These are phyloP conservation scores for Calidris pygmaea DNA, from an alignment of 2,113 vertebrate species.

Conservation along the genomic window DNA sequence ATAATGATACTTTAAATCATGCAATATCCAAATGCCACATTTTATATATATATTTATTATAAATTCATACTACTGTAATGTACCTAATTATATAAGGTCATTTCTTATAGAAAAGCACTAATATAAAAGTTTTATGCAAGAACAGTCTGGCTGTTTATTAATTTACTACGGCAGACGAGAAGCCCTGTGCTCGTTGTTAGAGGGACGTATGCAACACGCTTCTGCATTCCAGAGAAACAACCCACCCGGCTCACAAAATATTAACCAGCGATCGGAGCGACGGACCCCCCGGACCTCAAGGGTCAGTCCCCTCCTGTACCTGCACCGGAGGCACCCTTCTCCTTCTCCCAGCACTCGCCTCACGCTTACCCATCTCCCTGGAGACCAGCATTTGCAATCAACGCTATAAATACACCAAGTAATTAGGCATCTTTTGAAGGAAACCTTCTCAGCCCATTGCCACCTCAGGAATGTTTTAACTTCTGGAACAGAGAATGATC, in stretches of 20 bases:
- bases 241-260: neutral
- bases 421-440: neutral
- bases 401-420: neutral
- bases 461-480: neutral
- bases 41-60: conserved; percentile 15
- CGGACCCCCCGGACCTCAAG: neutral
- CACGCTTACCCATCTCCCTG: neutral
- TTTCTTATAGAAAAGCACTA: conserved; percentile 65
- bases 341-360: neutral
- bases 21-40: neutral
- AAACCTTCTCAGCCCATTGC: neutral
- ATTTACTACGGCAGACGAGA: conserved; percentile 61
- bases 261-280: neutral
- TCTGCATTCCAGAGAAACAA: neutral
- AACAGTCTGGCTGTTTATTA: conserved; percentile 65
- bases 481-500: neutral
- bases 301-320: neutral
- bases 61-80: conserved; percentile 38
- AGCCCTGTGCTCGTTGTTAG: neutral
- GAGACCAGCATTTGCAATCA: neutral
- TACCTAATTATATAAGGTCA: conserved; percentile 47
- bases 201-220: neutral
- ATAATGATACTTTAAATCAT: conserved; percentile 32
- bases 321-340: neutral
- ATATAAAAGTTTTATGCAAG: conserved; percentile 61